Evolutionary conservation across 2,797 vertebrate genomes (phyloP), one percentile per base, ranked within the genome.

Genomic region (Varecia variegata): DNA sequence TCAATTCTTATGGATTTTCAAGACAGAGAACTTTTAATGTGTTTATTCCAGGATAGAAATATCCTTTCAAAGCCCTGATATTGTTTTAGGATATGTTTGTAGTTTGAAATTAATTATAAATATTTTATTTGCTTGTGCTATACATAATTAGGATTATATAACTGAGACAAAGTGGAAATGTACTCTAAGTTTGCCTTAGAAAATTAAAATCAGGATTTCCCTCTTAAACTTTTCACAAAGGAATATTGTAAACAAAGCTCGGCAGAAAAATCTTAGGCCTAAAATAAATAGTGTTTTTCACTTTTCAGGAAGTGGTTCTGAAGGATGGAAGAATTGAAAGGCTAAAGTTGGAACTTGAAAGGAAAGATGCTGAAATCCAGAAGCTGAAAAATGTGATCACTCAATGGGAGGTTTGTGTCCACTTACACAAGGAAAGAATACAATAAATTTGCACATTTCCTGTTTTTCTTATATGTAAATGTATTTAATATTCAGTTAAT

Each of bases 281-380:
- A 90, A 98, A 96, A 35, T 81, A 76, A 96, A 35, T 81, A 76
- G 8, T 60, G 11, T 94, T 96, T 97, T 90, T 91, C 47, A 92
- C 30, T 90, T 56, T 96, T n/a, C 30, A 99, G 98, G 97, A 98
- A 92, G 96, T 82, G 70, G 52, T 93, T 97, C 76, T 98, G 83
- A 99, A 99, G 99, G 99, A 99, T 92, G 99, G 99, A 74, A 99
- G 99, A 98, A 98, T 98, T 90, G 99, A 99, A 98, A 99, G 98
- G 98, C 98, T 99, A 95, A 99, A 99, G 96, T 99, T 99, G 3
- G 99, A 99, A 56, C 98, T 99, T 98, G 99, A 99, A 98, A 99
- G 99, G 98, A 99, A 99, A 98, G 99, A 99, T 97, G 97, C 98
- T 96, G 99, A 99, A 98, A 99, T 99, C 21, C 98, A 98, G 60